Evolutionary conservation across 2,888 invertebrate genomes (phyloP).

Genomic region (Junonia oenone): DNA sequence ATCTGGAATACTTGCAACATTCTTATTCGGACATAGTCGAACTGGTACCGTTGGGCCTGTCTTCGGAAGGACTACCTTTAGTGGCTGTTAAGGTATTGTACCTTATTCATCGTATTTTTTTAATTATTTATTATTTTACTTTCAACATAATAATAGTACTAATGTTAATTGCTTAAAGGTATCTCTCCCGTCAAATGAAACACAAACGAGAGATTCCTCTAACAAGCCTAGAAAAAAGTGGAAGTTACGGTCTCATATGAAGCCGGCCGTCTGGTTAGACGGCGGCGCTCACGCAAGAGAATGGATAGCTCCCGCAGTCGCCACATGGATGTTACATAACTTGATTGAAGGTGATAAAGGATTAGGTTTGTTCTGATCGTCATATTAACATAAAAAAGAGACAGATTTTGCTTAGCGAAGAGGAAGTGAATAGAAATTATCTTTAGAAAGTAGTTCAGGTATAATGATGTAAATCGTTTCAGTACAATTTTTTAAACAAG

Average conservation of each 20-base stretch:
- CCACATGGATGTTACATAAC: constrained; percentile 85
- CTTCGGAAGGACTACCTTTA: constrained; percentile 85
- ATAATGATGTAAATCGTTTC: neutral
- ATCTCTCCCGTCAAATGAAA: constrained; percentile 55
- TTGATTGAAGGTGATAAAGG: constrained; percentile 82
- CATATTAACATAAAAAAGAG: neutral
- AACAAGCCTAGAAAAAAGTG: constrained; percentile 65
- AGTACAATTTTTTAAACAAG: neutral
- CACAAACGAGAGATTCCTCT: constrained; percentile 35
- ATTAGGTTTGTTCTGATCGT: constrained; percentile 53
- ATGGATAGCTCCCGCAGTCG: constrained; percentile 89
- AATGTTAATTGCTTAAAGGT: constrained; percentile 38
- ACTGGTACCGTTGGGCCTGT: constrained; percentile 84
- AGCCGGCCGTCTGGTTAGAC: constrained; percentile 89
- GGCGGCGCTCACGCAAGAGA: constrained; percentile 88
- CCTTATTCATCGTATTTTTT: neutral
- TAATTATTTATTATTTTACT: neutral
- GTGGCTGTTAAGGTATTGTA: constrained; percentile 82
- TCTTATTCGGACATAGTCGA: constrained; percentile 83
- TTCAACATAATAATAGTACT: neutral
- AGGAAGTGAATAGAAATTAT: neutral
- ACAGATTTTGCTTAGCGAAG: neutral
- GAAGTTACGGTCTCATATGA: constrained; percentile 68
- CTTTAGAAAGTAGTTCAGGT: constrained; percentile 4
- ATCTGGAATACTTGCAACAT: constrained; percentile 83